phyloP scores from a whole-genome alignment of 2,797 vertebrate species.

The Peromyscus melanophrys region DNA sequence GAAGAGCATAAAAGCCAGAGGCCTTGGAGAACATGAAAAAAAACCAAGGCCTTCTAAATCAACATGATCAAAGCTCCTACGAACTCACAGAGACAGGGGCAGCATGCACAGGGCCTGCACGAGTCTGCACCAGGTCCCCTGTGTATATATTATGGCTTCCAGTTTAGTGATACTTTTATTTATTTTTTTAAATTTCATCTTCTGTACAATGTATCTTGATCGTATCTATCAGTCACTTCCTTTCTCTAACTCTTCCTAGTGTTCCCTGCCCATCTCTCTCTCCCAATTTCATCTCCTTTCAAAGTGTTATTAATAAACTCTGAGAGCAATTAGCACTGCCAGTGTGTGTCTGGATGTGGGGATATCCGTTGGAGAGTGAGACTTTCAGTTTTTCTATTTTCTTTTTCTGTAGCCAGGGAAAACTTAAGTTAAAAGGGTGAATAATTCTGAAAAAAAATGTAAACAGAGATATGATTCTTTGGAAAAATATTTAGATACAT shows the following conservation, averaged over 20 bases:
- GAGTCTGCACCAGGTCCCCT: not conserved
- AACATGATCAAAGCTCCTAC: not conserved
- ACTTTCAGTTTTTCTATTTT: not conserved
- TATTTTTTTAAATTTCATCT: not conserved
- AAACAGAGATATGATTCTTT: not conserved
- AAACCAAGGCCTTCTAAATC: not conserved
- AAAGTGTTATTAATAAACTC: not conserved
- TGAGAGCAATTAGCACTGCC: not conserved
- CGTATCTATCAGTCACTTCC: not conserved
- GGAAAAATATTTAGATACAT: slow-evolving; percentile 39
- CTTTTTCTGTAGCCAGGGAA: not conserved
- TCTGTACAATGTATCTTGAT: not conserved
- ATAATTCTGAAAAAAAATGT: slow-evolving; percentile 22
- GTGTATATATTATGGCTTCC: not conserved
- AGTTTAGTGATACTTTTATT: not conserved
- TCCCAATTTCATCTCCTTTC: not conserved
- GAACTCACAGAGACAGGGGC: not conserved
- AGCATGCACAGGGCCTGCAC: not conserved
- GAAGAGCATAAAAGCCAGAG: not conserved
- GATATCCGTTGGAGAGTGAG: not conserved
- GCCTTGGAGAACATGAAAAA: not conserved
- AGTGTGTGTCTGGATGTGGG: not conserved
- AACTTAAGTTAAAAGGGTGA: slow-evolving; percentile 15
- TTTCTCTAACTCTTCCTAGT: not conserved
- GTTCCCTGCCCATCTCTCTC: no score